Conservation (phyloP, 2,888 invertebrate species). For the Elmis aenea region DNA sequence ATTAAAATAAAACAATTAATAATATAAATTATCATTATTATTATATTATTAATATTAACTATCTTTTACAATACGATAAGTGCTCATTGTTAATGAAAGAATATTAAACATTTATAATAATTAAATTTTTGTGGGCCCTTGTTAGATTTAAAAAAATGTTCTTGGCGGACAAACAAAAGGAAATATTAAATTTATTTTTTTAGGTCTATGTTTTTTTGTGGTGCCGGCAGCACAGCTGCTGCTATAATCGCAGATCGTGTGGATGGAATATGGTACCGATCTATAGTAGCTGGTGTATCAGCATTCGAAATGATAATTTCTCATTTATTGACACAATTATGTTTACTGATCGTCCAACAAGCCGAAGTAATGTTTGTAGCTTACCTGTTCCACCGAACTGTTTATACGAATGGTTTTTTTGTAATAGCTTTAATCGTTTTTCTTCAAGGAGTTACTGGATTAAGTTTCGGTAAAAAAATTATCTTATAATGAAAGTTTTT, state of each 20-base stretch:
- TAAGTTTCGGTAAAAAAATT: slow-evolving; percentile 68
- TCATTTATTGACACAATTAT: slow-evolving; percentile 72
- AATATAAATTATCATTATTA: too few species aligned
- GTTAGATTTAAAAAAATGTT: slow-evolving; percentile 1
- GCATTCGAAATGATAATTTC: slow-evolving; percentile 75
- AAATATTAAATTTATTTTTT: too few species aligned
- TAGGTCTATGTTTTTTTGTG: slow-evolving; percentile 80
- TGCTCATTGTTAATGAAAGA: too few species aligned
- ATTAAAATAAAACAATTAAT: too few species aligned
- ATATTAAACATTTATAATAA: too few species aligned
- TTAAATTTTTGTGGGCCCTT: not conserved
- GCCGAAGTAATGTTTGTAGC: slow-evolving; percentile 57
- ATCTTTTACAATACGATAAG: too few species aligned
- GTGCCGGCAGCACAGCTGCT: slow-evolving; percentile 76
- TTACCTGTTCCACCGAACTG: slow-evolving; percentile 57
- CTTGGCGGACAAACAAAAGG: slow-evolving; percentile 1
- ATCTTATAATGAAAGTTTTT: too few species aligned
- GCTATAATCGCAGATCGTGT: slow-evolving; percentile 74
- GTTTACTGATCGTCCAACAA: slow-evolving; percentile 66
- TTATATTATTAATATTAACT: too few species aligned
- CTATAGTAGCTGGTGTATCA: slow-evolving; percentile 78
- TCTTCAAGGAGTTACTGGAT: slow-evolving; percentile 73
- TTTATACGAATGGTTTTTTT: slow-evolving; percentile 56
- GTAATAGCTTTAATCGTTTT: slow-evolving; percentile 61
- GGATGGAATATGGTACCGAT: slow-evolving; percentile 84